phyloP scores from a whole-genome alignment of 2,797 vertebrate genomes.

The Sciurus carolinensis region DNA sequence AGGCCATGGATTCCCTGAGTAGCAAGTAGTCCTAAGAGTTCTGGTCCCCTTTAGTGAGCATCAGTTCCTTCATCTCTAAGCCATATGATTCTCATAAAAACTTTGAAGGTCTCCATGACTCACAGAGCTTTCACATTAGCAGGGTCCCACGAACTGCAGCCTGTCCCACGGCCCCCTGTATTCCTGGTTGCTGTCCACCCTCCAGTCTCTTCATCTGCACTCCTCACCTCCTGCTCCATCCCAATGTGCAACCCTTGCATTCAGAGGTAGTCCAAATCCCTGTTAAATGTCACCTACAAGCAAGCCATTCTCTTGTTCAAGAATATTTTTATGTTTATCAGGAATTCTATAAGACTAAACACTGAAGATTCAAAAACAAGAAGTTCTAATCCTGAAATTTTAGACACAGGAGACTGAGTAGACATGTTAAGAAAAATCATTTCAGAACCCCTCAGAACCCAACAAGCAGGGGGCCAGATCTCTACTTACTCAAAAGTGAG shows the following conservation, averaged over 20 bases:
- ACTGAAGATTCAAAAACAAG: constrained; percentile 37
- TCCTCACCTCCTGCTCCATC: not conserved
- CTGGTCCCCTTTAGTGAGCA: not conserved
- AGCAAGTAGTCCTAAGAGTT: not conserved
- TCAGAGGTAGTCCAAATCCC: not conserved
- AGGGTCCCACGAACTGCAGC: not conserved
- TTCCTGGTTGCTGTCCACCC: not conserved
- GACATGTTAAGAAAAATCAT: constrained; percentile 43
- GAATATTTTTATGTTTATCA: not conserved
- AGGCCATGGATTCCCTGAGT: not conserved
- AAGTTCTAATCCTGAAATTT: constrained; percentile 22
- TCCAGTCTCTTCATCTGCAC: not conserved
- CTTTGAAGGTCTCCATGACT: not conserved
- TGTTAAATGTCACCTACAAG: not conserved
- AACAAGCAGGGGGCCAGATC: not conserved
- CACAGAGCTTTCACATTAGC: not conserved
- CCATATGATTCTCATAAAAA: constrained; percentile 22
- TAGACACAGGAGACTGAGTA: not conserved
- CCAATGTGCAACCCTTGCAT: not conserved
- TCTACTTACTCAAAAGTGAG: constrained; percentile 27
- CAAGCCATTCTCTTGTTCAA: not conserved
- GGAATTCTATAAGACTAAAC: constrained; percentile 54
- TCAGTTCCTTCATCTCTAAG: not conserved
- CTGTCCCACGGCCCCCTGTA: not conserved
- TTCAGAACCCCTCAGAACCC: constrained; percentile 28